Percentiles rank a stretch among this genome's conserved stretches.
Conservation (phyloP, 2,888 invertebrate species). For the Nezara viridula region DNA sequence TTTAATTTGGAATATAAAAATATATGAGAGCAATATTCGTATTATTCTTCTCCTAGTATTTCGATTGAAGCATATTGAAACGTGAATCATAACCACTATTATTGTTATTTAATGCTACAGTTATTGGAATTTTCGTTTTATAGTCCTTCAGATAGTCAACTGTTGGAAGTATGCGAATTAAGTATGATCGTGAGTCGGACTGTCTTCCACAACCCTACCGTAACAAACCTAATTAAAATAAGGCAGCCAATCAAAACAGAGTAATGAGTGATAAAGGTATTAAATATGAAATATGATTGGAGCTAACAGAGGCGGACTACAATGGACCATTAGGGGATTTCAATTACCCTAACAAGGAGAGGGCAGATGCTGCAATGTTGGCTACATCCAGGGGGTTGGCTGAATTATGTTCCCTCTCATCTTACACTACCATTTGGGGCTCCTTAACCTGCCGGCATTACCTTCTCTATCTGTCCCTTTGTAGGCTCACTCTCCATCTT, state of each 20-base stretch:
- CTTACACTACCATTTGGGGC: constrained; percentile 39
- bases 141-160: background rate
- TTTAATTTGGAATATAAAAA: too few species aligned
- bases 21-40: too few species aligned
- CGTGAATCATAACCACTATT: too few species aligned
- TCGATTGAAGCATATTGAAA: too few species aligned
- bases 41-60: too few species aligned
- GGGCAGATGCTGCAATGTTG: constrained; percentile 40
- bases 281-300: constrained; percentile 37
- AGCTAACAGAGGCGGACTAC: background rate
- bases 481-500: background rate
- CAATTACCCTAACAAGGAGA: constrained; percentile 54
- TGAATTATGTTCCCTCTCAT: constrained; percentile 27
- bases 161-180: background rate
- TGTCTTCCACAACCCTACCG: background rate
- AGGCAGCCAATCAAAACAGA: background rate
- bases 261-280: constrained; percentile 7
- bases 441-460: background rate
- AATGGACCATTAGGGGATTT: constrained; percentile 54
- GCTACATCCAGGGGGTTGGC: background rate
- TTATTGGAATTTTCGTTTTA: background rate
- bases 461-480: background rate
- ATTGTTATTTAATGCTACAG: too few species aligned
- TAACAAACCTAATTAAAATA: constrained; percentile 36
- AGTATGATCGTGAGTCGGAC: too few species aligned